phyloP scores from a whole-genome alignment of 2,113 vertebrate species.

The Clarias macrocephalus region DNA sequence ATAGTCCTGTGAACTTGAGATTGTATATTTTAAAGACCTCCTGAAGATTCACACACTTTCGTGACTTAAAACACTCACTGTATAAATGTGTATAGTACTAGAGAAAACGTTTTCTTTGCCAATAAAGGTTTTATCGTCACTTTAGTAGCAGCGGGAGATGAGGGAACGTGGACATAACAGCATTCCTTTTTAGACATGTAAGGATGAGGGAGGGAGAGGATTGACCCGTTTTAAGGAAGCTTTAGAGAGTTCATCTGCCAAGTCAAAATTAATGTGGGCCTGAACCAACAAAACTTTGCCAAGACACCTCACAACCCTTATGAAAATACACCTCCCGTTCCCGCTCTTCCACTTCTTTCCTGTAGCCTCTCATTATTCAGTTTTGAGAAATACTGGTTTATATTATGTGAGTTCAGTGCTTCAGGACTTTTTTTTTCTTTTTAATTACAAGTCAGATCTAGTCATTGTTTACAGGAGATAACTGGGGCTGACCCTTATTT shows the following conservation, averaged over 20 bases:
- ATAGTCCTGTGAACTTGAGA: background rate
- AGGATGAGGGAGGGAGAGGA: slow-evolving; percentile 67
- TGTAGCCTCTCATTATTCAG: background rate
- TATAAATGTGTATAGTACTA: slow-evolving; percentile 73
- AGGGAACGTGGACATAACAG: slow-evolving; percentile 65
- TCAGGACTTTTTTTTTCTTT: background rate
- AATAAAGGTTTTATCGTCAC: slow-evolving; percentile 78
- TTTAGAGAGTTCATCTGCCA: slow-evolving; percentile 55
- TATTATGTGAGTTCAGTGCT: background rate
- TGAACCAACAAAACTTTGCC: slow-evolving; percentile 57
- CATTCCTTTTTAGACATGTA: slow-evolving; percentile 78
- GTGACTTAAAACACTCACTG: slow-evolving; percentile 78
- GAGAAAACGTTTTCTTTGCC: slow-evolving; percentile 73
- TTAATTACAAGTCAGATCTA: background rate
- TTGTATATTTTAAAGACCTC: slow-evolving; percentile 53
- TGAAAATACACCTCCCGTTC: slow-evolving; percentile 27
- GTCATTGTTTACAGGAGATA: background rate
- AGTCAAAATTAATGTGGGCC: slow-evolving; percentile 57
- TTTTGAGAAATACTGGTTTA: slow-evolving; percentile 7
- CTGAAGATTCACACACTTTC: slow-evolving; percentile 66
- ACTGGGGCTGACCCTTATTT: background rate
- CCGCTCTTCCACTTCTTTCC: background rate
- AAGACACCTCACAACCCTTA: slow-evolving; percentile 39
- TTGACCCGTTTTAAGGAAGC: slow-evolving; percentile 46
- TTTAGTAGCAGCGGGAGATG: slow-evolving; percentile 74